These are phyloP conservation scores for Pachydiplax longipennis DNA, from an alignment of 2,888 invertebrate genomes.

Conservation along the genomic window DNA sequence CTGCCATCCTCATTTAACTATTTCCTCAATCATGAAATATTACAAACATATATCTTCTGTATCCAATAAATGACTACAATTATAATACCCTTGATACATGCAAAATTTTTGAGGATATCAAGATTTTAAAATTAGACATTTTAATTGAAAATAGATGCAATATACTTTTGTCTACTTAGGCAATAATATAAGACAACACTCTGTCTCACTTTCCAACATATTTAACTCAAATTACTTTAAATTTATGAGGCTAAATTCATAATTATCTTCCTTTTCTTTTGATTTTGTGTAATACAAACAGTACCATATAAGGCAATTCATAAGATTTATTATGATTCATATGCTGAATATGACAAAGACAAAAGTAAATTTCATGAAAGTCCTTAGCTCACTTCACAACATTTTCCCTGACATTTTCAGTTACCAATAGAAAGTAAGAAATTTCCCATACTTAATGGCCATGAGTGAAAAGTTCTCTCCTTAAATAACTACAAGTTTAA, in stretches of 20 bases:
- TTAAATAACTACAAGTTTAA: no score
- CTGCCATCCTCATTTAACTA: conserved; percentile 14
- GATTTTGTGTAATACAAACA: neutral
- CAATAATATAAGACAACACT: neutral
- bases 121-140: neutral
- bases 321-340: no score
- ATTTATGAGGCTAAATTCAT: neutral
- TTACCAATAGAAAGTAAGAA: no score
- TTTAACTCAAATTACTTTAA: neutral
- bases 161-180: neutral
- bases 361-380: no score
- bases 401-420: no score
- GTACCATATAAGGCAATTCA: no score
- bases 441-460: no score
- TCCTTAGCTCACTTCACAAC: no score
- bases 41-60: neutral
- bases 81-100: neutral
- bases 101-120: neutral
- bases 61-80: neutral
- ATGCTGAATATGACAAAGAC: no score
- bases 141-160: neutral
- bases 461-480: no score
- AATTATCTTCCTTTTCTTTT: neutral
- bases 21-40: conserved; percentile 9
- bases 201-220: neutral